Percentiles rank a stretch among this genome's conserved stretches.
Evolutionary conservation across 2,797 vertebrate genomes (phyloP).

Genomic region (Chromobotia macracanthus): DNA sequence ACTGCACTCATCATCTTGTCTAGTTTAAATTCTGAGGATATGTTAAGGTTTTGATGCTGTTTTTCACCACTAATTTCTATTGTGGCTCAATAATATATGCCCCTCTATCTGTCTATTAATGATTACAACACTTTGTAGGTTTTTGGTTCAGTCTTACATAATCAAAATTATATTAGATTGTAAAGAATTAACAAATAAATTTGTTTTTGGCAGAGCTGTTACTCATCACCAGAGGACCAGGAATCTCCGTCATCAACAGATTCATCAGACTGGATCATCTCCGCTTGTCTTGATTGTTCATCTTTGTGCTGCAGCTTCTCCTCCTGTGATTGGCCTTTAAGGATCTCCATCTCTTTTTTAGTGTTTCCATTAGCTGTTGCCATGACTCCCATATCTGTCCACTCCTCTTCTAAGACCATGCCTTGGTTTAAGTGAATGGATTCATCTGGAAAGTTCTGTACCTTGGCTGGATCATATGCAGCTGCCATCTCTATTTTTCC

Average conservation of each 20-base stretch:
- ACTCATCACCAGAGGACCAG: slow-evolving; percentile 77
- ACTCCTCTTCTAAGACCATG: slow-evolving; percentile 59
- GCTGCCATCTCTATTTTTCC: slow-evolving; percentile 64
- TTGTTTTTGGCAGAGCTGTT: slow-evolving; percentile 13
- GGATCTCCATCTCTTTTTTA: slow-evolving; percentile 42
- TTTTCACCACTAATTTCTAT: background rate
- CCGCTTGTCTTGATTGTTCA: slow-evolving; percentile 50
- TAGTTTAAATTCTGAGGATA: background rate
- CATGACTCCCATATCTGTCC: slow-evolving; percentile 55
- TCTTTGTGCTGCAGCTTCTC: slow-evolving; percentile 53
- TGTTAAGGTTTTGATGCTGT: background rate
- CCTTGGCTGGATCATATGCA: slow-evolving; percentile 59
- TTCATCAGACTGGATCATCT: slow-evolving; percentile 69
- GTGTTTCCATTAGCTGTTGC: slow-evolving; percentile 61
- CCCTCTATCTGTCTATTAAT: background rate
- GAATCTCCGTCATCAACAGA: slow-evolving; percentile 72
- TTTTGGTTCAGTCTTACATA: slow-evolving; percentile 38
- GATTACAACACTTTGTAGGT: background rate
- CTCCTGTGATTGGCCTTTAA: slow-evolving; percentile 29
- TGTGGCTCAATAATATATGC: background rate
- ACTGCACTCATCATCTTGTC: background rate
- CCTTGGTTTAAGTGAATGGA: slow-evolving; percentile 57
- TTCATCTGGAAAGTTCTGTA: slow-evolving; percentile 42
- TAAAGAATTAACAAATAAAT: too few species aligned
- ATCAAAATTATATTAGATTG: too few species aligned